A percentile compares a stretch with the other conserved stretches of the same genome.
Evolutionary conservation across 92 coral and sea anemone species (phyloP).

Genomic region (Heliopora coerulea): DNA sequence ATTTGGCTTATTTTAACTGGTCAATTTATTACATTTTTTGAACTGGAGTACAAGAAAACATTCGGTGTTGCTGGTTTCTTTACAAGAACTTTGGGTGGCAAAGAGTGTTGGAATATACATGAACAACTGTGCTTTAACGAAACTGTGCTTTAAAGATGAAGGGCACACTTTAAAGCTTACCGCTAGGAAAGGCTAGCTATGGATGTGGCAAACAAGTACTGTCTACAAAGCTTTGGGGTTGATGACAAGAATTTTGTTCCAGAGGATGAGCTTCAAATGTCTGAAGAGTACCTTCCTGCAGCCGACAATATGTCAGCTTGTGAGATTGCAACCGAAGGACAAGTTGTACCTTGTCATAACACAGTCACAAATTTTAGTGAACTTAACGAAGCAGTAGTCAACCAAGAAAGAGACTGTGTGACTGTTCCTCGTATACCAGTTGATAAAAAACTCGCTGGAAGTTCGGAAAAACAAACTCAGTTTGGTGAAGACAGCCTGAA

Average conservation of each 20-base stretch:
- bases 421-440: neutral
- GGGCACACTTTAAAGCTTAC: no score
- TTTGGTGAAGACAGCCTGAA: neutral
- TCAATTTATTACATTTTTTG: neutral
- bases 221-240: neutral
- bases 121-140: no score
- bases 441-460: neutral
- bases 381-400: neutral
- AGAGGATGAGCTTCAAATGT: neutral
- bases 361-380: neutral
- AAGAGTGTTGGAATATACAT: no score
- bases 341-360: constrained; percentile 2
- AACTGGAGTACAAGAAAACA: no score
- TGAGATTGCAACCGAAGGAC: neutral
- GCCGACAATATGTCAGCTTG: neutral
- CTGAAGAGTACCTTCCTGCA: neutral
- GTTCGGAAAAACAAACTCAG: neutral
- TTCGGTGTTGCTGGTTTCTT: no score
- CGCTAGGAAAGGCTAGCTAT: no score
- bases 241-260: neutral
- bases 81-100: no score
- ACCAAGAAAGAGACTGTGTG: neutral
- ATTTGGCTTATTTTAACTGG: neutral
- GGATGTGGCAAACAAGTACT: neutral
- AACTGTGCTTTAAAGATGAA: no score